Evolutionary conservation across 2,797 vertebrate species (phyloP), one percentile per base, ranked within the genome.

Genomic region (Hippocampus kuda): DNA sequence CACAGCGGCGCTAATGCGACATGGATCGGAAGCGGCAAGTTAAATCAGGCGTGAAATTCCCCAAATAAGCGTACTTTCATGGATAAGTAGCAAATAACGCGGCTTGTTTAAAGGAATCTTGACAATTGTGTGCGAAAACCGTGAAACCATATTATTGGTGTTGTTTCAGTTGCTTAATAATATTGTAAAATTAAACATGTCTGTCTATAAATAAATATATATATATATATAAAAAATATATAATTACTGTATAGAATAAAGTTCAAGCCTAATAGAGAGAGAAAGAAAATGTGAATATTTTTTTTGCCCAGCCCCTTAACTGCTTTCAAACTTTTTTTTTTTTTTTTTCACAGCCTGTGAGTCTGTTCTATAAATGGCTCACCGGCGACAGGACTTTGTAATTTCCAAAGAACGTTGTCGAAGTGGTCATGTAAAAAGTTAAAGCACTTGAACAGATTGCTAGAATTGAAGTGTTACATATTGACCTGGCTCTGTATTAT

Each of bases 1-100:
- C 75, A 65, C 83, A 61, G 30, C 59, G 63, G 73, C 48, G 56
- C 75, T 72, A 75, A 68, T 75, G 80, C 86, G 86, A 90, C 86
- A 84, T 84, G 87, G 88, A 91, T 90, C 81, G 77, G 84, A 87
- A 85, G 81, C 78, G 85, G 83, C 90, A 84, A 84, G 89, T 91
- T 90, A 90, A 91, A 91, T 89, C 91, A 90, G 90, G 89, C 91
- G 92, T 91, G 90, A 92, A 90, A 91, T 91, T 88, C 81, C 77
- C 87, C 83, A 87, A 88, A 89, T 90, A 82, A 88, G 86, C 76
- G 73, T 74, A 68, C 82, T 86, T 88, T 88, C 87, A 87, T 78
- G 87, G 87, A 79, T 88, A 87, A 84, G 71, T 68, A 72, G 78
- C 51, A 38, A 80, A 65, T 84, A 86, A 88, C 87, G 81, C 76